These are phyloP conservation scores for Ctenomys sociabilis DNA, from an alignment of 2,113 vertebrate species.

Conservation along the genomic window DNA sequence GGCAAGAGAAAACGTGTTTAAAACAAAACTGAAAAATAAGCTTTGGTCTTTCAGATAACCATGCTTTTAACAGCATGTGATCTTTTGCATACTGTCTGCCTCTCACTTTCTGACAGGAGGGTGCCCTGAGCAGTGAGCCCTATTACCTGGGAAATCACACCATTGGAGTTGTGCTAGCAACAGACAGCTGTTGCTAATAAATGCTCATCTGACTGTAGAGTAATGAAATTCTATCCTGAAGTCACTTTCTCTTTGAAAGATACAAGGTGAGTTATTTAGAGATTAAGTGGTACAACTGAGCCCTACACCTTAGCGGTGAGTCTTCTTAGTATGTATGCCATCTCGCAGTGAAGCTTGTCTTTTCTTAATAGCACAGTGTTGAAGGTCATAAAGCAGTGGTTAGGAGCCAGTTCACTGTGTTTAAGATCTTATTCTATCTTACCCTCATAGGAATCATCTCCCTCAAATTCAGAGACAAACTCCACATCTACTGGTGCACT, in stretches of 20 bases:
- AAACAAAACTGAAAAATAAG: conserved; percentile 15
- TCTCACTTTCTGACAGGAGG: background rate
- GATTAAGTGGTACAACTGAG: background rate
- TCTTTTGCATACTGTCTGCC: background rate
- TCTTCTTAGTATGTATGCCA: background rate
- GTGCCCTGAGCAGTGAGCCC: background rate
- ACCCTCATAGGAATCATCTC: background rate
- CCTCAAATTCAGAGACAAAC: background rate
- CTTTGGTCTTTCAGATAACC: background rate
- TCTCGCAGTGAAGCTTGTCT: background rate
- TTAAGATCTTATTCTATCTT: background rate
- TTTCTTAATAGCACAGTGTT: conserved; percentile 36
- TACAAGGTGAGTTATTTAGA: conserved; percentile 48
- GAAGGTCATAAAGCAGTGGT: conserved; percentile 23
- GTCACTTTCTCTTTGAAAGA: conserved; percentile 39
- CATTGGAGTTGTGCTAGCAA: background rate
- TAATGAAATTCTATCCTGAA: background rate
- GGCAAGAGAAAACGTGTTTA: conserved; percentile 5
- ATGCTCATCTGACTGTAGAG: conserved; percentile 21
- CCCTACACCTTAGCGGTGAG: background rate
- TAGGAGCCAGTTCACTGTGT: background rate
- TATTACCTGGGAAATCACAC: background rate
- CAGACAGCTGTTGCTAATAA: background rate
- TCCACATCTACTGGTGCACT: background rate
- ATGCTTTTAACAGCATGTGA: background rate